phyloP scores from a whole-genome alignment of 2,888 invertebrate genomes.

The Itoplectis maculator region DNA sequence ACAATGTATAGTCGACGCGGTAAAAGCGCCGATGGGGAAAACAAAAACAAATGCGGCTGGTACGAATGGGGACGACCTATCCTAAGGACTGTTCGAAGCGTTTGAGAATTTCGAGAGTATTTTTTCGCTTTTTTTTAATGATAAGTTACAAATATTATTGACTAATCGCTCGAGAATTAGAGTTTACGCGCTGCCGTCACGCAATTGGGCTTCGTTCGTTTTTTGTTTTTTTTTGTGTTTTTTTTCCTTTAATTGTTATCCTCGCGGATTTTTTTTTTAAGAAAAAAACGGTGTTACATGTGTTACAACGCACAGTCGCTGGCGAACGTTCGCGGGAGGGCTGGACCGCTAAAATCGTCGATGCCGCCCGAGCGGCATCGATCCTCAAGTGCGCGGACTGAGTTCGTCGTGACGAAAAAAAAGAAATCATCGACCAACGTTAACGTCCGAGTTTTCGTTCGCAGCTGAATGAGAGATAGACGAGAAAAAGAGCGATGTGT shows the following conservation, averaged over 20 bases:
- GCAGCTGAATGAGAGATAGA: slow-evolving; percentile 17
- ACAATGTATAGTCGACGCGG: slow-evolving; percentile 47
- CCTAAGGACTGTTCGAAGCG: slow-evolving; percentile 53
- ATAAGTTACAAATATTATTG: slow-evolving; percentile 66
- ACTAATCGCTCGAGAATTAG: slow-evolving; percentile 64
- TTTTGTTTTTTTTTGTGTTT: not conserved
- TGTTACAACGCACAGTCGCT: slow-evolving; percentile 36
- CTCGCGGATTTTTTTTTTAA: not conserved
- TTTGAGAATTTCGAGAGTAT: slow-evolving; percentile 30
- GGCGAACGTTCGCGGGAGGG: slow-evolving; percentile 61
- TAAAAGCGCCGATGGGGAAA: slow-evolving; percentile 34
- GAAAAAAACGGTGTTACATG: not conserved
- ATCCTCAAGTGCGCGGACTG: slow-evolving; percentile 65
- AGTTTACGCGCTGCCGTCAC: slow-evolving; percentile 51
- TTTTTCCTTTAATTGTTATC: not conserved
- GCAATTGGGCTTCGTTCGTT: slow-evolving; percentile 26
- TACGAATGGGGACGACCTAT: slow-evolving; percentile 47
- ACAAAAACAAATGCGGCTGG: slow-evolving; percentile 44
- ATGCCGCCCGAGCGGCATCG: slow-evolving; percentile 62
- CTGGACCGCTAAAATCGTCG: slow-evolving; percentile 33
- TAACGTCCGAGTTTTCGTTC: slow-evolving; percentile 15
- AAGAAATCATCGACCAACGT: not conserved
- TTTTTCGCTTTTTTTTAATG: slow-evolving; percentile 3
- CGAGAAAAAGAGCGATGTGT: slow-evolving; percentile 17
- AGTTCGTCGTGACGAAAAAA: slow-evolving; percentile 16